phyloP scores from a whole-genome alignment of 2,888 invertebrate species.

The Archaeoteleia sp. region DNA sequence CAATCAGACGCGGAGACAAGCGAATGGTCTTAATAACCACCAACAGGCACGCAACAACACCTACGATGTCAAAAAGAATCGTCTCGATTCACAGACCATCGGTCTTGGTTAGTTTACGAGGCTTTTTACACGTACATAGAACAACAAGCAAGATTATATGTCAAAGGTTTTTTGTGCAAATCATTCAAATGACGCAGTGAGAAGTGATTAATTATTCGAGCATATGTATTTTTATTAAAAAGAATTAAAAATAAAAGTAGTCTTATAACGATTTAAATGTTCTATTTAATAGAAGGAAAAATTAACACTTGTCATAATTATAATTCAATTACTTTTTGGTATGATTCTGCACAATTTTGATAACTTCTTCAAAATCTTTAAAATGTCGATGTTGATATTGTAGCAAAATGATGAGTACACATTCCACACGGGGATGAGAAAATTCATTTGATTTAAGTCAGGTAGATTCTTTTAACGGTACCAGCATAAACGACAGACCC shows the following conservation, averaged over 20 bases:
- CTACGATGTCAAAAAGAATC: slow-evolving; percentile 68
- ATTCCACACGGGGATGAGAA: slow-evolving; percentile 30
- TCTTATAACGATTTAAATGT: too few species aligned
- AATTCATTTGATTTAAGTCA: slow-evolving; percentile 37
- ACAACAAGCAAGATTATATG: neutral
- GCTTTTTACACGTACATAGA: neutral
- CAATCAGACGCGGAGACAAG: slow-evolving; percentile 66
- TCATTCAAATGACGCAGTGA: neutral
- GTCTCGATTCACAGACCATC: slow-evolving; percentile 64
- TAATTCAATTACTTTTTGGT: too few species aligned
- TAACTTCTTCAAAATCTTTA: too few species aligned
- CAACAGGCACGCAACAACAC: slow-evolving; percentile 65
- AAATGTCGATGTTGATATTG: too few species aligned
- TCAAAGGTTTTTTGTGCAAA: neutral
- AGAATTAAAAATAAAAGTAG: too few species aligned
- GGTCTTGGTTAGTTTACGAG: slow-evolving; percentile 65
- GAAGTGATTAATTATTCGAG: too few species aligned
- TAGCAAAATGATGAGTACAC: too few species aligned
- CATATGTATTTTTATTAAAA: too few species aligned
- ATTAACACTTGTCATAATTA: too few species aligned
- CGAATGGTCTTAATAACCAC: slow-evolving; percentile 62
- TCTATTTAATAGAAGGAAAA: too few species aligned
- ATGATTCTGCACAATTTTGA: too few species aligned
- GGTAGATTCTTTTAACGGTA: slow-evolving; percentile 41
- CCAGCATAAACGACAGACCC: slow-evolving; percentile 42